Conservation (phyloP, 53 echinoderm and acorn worm species). For the Astropecten irregularis region DNA sequence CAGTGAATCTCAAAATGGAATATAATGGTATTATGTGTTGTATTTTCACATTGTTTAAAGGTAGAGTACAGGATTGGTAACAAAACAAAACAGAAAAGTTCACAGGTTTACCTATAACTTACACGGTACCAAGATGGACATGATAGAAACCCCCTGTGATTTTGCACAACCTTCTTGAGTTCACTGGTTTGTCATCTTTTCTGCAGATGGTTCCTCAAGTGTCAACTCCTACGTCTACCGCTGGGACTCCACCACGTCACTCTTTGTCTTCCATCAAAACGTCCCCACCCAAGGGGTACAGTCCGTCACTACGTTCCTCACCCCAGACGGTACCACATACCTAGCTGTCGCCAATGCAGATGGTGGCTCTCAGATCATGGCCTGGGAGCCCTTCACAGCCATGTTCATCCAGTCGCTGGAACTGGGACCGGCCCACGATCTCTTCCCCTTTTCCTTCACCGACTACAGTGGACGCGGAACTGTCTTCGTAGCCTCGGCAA, state of each 20-base stretch:
- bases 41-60: too few species aligned
- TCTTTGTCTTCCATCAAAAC: slow-evolving; percentile 74
- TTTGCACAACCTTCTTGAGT: too few species aligned
- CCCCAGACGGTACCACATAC: slow-evolving; percentile 63
- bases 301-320: slow-evolving; percentile 69
- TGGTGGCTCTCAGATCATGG: slow-evolving; percentile 63
- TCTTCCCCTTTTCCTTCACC: slow-evolving; percentile 42
- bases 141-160: too few species aligned
- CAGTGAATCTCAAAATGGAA: neutral
- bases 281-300: slow-evolving; percentile 79
- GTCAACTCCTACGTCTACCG: slow-evolving; percentile 80
- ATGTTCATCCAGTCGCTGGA: slow-evolving; percentile 61
- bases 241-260: slow-evolving; percentile 69
- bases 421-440: slow-evolving; percentile 51
- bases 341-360: slow-evolving; percentile 69
- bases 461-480: slow-evolving; percentile 27
- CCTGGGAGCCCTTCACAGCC: slow-evolving; percentile 82
- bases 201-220: slow-evolving; percentile 65
- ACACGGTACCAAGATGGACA: too few species aligned
- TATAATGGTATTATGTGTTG: too few species aligned
- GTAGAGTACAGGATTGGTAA: too few species aligned
- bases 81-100: too few species aligned
- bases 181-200: too few species aligned
- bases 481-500: slow-evolving; percentile 65
- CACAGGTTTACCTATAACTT: too few species aligned